Percentiles rank a stretch among this genome's conserved stretches.
Evolutionary conservation across 2,888 invertebrate genomes (phyloP).

Genomic region (Dryobota labecula): DNA sequence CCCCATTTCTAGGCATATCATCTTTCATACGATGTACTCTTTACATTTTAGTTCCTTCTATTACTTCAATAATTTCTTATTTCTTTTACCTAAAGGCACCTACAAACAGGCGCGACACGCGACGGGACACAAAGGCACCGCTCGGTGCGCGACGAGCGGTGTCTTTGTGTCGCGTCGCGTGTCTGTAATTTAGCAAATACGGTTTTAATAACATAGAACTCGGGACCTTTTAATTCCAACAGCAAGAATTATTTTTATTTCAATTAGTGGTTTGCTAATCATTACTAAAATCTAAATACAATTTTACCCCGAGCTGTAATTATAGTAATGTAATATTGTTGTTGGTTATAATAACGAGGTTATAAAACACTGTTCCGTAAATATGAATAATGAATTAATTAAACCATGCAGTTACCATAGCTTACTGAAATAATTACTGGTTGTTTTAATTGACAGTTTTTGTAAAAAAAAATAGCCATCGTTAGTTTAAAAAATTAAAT

Average conservation of each 20-base stretch:
- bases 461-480: not conserved
- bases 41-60: not conserved
- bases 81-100: too few relatives aligned
- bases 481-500: not conserved
- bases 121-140: too few relatives aligned
- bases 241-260: not conserved
- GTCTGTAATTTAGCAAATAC: not conserved
- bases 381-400: conserved; percentile 23
- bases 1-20: not conserved
- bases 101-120: too few relatives aligned
- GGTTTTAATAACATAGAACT: conserved; percentile 1
- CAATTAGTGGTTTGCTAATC: conserved; percentile 10
- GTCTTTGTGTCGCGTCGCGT: too few relatives aligned
- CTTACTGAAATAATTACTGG: not conserved
- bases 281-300: not conserved
- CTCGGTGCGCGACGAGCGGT: too few relatives aligned
- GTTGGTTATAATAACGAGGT: not conserved
- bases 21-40: not conserved
- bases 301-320: conserved; percentile 4
- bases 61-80: not conserved
- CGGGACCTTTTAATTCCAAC: not conserved
- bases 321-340: not conserved
- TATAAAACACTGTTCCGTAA: conserved; percentile 28
- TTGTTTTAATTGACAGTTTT: conserved; percentile 13
- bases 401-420: not conserved